These are phyloP conservation scores for Orientallactaga bullata DNA, from an alignment of 2,113 vertebrate genomes.

Conservation along the genomic window DNA sequence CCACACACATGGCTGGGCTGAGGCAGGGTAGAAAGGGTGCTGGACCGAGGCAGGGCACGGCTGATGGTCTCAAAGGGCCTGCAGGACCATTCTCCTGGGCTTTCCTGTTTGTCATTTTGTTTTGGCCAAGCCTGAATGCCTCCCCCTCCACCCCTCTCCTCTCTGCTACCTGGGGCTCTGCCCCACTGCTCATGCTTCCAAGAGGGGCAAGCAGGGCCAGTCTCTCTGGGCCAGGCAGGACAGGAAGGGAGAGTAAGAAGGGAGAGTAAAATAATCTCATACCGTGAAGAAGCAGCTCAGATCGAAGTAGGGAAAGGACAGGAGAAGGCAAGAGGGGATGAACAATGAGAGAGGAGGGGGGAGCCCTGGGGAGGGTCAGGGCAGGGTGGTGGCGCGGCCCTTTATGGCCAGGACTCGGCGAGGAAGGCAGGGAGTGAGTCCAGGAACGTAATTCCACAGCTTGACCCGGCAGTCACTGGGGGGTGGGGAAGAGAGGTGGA, in stretches of 20 bases:
- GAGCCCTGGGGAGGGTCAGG: slow-evolving; percentile 89
- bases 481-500: slow-evolving; percentile 78
- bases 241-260: slow-evolving; percentile 55
- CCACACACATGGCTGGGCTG: not conserved
- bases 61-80: not conserved
- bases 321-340: slow-evolving; percentile 79
- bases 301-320: slow-evolving; percentile 84
- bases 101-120: not conserved
- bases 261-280: slow-evolving; percentile 85
- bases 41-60: slow-evolving; percentile 14
- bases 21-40: not conserved
- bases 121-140: not conserved
- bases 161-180: slow-evolving; percentile 10
- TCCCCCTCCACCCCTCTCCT: not conserved
- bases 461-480: slow-evolving; percentile 99
- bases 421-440: slow-evolving; percentile 98
- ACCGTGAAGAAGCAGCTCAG: slow-evolving; percentile 90
- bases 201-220: not conserved
- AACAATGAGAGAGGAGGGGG: slow-evolving; percentile 69
- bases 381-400: slow-evolving; percentile 98
- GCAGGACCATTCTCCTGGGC: not conserved
- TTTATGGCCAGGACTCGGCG: slow-evolving; percentile 99
- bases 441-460: slow-evolving; percentile 99
- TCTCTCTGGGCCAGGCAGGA: slow-evolving; percentile 54
- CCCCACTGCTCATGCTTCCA: slow-evolving; percentile 60